A percentile compares a stretch with the other conserved stretches of the same genome.
Conservation (phyloP, 35 echinoderm and acorn worm genomes). For the Stichopus chloronotus region DNA sequence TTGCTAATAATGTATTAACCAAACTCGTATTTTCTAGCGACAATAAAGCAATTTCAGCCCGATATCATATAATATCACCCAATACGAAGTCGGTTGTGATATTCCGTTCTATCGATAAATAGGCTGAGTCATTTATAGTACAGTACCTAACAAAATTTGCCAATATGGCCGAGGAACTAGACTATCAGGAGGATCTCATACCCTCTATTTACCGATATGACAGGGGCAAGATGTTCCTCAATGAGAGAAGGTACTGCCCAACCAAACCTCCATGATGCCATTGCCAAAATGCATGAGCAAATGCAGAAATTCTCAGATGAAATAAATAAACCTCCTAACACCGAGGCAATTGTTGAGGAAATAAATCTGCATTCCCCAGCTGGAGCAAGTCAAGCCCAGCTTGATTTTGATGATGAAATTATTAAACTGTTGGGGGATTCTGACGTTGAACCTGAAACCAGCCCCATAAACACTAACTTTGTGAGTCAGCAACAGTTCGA, state of each 20-base stretch:
- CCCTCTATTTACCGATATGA: too few species aligned
- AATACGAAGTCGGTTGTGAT: neutral
- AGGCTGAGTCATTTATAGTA: neutral
- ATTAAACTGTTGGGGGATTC: constrained; percentile 33
- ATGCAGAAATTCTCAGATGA: neutral
- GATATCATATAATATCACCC: neutral
- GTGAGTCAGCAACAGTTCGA: too few species aligned
- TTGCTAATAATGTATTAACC: neutral
- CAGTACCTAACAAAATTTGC: neutral
- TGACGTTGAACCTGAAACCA: neutral
- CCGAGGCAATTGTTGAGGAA: neutral
- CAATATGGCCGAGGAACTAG: too few species aligned
- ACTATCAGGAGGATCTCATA: too few species aligned
- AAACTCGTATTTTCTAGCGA: neutral
- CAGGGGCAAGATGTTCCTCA: neutral
- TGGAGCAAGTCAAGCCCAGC: constrained; percentile 19
- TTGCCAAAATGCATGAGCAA: constrained; percentile 1
- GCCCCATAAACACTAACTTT: neutral
- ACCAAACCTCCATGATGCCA: too few species aligned
- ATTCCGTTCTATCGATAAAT: neutral
- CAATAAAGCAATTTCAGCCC: neutral
- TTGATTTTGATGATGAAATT: constrained; percentile 43
- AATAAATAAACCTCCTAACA: neutral
- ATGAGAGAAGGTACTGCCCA: too few species aligned
- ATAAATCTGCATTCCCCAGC: constrained; percentile 6